phyloP scores from a whole-genome alignment of 30 jellyfish, hydroid and myxozoan species.

The Clytia hemisphaerica region DNA sequence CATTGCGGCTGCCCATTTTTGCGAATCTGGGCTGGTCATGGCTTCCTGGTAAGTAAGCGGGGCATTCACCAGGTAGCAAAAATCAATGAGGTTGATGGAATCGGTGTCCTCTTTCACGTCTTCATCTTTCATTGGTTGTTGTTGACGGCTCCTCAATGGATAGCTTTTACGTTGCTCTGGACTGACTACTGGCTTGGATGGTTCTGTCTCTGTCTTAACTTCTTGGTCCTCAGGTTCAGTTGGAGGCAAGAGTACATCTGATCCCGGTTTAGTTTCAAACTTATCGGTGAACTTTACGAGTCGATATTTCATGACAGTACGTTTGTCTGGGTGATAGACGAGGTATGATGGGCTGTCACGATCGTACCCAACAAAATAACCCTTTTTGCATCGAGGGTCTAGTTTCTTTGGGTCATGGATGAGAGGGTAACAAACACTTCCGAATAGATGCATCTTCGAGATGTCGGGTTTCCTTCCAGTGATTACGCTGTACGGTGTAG shows the following conservation, averaged over 20 bases:
- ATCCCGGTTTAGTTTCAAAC: background rate
- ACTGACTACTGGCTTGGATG: too few species aligned
- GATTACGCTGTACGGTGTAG: conserved; percentile 3
- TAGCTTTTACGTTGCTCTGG: too few species aligned
- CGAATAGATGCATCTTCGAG: conserved; percentile 4
- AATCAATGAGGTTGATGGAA: background rate
- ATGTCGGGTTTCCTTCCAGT: conserved; percentile 16
- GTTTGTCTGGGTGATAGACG: conserved; percentile 7
- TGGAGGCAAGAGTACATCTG: too few species aligned
- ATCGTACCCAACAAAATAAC: conserved; percentile 21
- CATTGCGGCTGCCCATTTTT: background rate
- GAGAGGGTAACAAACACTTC: conserved; percentile 4
- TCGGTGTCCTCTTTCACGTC: background rate
- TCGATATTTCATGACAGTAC: background rate
- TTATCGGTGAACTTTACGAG: background rate
- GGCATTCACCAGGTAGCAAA: background rate
- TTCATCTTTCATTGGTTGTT: too few species aligned
- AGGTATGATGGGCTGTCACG: conserved; percentile 22
- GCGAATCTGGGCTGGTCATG: background rate
- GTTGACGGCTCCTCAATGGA: too few species aligned
- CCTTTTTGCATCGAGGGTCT: conserved; percentile 18
- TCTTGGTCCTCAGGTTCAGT: too few species aligned
- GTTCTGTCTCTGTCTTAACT: too few species aligned
- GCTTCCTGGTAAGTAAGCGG: background rate
- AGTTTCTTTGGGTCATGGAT: conserved; percentile 2